Base-by-base conservation (phyloP, 2,888 invertebrate species). In the Standfussiana lucernea region DNA sequence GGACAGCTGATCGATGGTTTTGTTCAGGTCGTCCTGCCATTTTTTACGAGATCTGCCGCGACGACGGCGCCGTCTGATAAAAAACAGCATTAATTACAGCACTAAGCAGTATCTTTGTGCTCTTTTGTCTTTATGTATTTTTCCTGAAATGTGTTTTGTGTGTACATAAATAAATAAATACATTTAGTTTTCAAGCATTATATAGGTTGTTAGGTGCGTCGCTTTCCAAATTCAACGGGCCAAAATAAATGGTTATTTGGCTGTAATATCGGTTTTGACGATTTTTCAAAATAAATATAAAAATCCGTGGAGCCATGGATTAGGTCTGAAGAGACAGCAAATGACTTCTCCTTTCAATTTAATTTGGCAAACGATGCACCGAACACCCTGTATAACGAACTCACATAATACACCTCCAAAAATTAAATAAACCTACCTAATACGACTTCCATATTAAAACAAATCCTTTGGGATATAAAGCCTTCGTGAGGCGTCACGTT, bases 391-490 rank as follows among this genome's bases (percentile, higher is more conserved):
- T 59, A 3, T 8, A 53, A 59, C 37, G 45, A 11, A 77, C 11
- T 10, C 10, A 45, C 47, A 65, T n/a, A 66, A 50, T 37, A n/a
- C 42, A 59, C 40, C n/a, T 32, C 11, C 18, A 15, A n/a, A 69
- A 56, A 79, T 50, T 47, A 10, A 79, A 74, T 75, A 56, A 68
- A 66, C 71, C n/a, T n/a, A 21, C 56, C 5, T 72, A 37, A 75
- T 62, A 72, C 24, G 24, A 74, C 59, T 78, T 47, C 35, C 50
- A 47, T 64, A 75, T 80, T 83, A 74, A 82, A 75, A 80, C 61
- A 45, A 50, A 40, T 74, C 84, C 76, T 24, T 1, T 0, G 75
- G 82, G 84, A 75, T 71, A 76, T 76, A 56, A 69, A 59, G 35
- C 67, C 40, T 73, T 75, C n/a, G n/a, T 59, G 70, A 24, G 37